Conservation (phyloP, 2,888 invertebrate genomes). For the Polia nebulosa region DNA sequence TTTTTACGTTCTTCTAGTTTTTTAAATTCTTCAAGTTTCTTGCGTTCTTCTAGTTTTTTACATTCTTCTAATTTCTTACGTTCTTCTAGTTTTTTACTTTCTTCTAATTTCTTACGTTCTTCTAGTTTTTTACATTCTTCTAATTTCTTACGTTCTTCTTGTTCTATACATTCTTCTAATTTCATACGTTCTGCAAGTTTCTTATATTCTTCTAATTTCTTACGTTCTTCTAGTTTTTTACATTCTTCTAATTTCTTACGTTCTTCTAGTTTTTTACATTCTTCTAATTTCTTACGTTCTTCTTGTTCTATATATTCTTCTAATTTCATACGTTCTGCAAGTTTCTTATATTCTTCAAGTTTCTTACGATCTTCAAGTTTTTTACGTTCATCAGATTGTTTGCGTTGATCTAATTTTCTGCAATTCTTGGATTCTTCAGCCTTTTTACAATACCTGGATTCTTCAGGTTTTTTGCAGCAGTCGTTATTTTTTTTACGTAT, state of each 20-base stretch:
- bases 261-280: neutral
- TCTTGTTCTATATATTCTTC: neutral
- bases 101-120: neutral
- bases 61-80: neutral
- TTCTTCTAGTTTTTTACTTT: neutral
- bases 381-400: neutral
- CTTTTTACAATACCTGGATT: conserved; percentile 1
- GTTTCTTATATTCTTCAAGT: neutral
- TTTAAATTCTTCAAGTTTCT: neutral
- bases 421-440: neutral
- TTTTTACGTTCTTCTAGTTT: neutral
- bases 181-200: neutral
- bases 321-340: neutral
- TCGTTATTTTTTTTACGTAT: conserved; percentile 12
- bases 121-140: neutral
- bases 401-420: conserved; percentile 4
- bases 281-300: neutral
- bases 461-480: neutral
- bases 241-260: neutral
- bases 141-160: neutral
- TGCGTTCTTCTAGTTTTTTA: neutral
- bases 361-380: neutral
- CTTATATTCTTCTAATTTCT: neutral
- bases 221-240: neutral
- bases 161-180: neutral